Conservation (phyloP, 2,888 invertebrate genomes). For the Sphecodes monilicornis region DNA sequence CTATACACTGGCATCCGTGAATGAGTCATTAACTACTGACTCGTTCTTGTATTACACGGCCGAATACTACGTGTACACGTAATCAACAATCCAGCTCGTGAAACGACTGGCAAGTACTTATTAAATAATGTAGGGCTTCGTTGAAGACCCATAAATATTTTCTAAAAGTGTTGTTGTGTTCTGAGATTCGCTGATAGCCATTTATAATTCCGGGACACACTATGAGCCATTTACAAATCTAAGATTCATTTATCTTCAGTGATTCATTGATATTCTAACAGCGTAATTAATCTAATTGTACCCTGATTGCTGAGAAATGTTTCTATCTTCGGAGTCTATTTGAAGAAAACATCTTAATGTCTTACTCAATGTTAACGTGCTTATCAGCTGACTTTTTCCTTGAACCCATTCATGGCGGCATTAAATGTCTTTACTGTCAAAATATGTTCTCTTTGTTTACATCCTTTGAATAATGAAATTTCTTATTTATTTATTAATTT, state of each 20-base stretch:
- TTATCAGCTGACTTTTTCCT: not conserved
- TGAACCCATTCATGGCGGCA: not conserved
- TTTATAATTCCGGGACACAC: not conserved
- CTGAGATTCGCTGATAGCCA: not conserved
- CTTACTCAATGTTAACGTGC: not conserved
- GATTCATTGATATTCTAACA: not conserved
- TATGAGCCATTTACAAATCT: not conserved
- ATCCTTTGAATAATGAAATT: not conserved
- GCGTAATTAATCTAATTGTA: not conserved
- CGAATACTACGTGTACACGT: constrained; percentile 38
- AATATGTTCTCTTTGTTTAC: not conserved
- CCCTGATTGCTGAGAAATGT: not conserved
- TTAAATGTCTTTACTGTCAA: not conserved
- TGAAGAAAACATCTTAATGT: not conserved
- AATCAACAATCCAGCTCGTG: constrained; percentile 38
- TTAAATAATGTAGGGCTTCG: constrained; percentile 5
- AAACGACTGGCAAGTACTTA: not conserved
- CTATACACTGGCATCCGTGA: constrained; percentile 51
- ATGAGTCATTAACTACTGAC: constrained; percentile 66
- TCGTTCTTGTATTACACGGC: constrained; percentile 55
- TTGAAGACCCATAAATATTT: not conserved
- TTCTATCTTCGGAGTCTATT: not conserved
- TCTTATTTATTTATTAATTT: not conserved
- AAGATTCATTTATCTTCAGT: not conserved
- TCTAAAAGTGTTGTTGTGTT: not conserved